Evolutionary conservation across 1,140 invertebrate genomes (phyloP), one percentile per base, ranked within the genome.

Genomic region (Druon quercuslanigerum): DNA sequence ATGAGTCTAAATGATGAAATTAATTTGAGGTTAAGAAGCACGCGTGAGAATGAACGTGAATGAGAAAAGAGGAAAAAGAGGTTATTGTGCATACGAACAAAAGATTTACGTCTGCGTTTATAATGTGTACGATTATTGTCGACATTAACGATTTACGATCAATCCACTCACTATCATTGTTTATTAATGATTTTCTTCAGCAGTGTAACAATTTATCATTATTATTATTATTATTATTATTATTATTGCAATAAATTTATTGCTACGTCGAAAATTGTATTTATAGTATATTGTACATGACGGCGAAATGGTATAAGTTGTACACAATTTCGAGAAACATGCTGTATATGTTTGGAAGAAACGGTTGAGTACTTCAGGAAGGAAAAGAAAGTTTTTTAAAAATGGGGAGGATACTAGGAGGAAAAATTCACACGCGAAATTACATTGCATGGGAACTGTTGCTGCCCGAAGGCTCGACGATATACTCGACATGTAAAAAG

Each of bases 1-100:
- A 91, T 89, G 90, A 91, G 89, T 91, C 90, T 91, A 91, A 91
- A 90, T 91, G 89, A 90, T 88, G 88, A 91, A 90, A 86, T 91
- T 91, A 87, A 91, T 91, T 90, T 91, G 89, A 90, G 84, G 83
- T 89, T 89, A 87, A 88, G 85, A 84, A 88, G 85, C 87, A 89
- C 90, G 89, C 88, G 88, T 88, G 85, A 88, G 87, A 88, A 83
- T 90, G 89, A 87, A 89, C 88, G 85, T 86, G 84, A 85, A 86
- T 87, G 84, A 86, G 74, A 79, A 66, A 85, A 82, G 78, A 80
- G 72, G 80, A 76, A 82, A 82, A 82, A 87, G 83, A 91, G 85
- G 86, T 90, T 91, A 91, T 91, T 91, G 89, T 91, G 90, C 89
- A 90, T 91, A 90, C 87, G 87, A 88, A 88, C 85, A 87, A 87